A percentile compares a stretch with the other conserved stretches of the same genome.
phyloP scores from a whole-genome alignment of 2,113 vertebrate species.

The Callipepla squamata region DNA sequence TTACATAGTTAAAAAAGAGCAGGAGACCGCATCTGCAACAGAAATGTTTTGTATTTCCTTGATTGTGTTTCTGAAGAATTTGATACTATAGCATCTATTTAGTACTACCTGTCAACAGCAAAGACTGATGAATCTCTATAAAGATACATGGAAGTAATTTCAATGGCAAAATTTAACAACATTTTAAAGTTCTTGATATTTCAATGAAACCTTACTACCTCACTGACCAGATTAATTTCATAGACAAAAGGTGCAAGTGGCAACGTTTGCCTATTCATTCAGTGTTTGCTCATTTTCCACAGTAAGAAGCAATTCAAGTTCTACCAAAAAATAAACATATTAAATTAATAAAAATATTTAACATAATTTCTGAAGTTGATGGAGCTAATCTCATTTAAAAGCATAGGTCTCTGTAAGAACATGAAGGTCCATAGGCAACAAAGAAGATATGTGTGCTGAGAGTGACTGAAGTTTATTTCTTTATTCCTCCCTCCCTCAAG shows the following conservation, averaged over 20 bases:
- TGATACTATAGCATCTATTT: neutral
- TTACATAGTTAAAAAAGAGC: neutral
- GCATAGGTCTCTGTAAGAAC: rapidly evolving
- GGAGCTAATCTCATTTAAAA: neutral
- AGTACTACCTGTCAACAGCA: neutral
- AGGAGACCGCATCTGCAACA: neutral
- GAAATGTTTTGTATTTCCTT: neutral
- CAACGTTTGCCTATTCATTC: neutral
- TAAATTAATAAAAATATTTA: neutral
- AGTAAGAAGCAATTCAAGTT: neutral
- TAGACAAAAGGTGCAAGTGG: neutral
- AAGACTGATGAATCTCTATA: neutral
- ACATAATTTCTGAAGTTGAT: neutral
- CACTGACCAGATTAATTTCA: neutral
- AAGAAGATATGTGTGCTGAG: rapidly evolving
- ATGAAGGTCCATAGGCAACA: rapidly evolving
- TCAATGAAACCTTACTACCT: neutral
- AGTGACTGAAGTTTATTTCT: neutral
- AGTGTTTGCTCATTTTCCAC: neutral
- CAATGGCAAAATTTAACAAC: neutral
- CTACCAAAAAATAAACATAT: neutral
- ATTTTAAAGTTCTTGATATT: neutral
- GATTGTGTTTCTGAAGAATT: neutral
- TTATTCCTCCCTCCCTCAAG: neutral
- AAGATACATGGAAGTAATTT: neutral